Conservation (phyloP, 64 coral and sea anemone species). For the Exaiptasia diaphana region DNA sequence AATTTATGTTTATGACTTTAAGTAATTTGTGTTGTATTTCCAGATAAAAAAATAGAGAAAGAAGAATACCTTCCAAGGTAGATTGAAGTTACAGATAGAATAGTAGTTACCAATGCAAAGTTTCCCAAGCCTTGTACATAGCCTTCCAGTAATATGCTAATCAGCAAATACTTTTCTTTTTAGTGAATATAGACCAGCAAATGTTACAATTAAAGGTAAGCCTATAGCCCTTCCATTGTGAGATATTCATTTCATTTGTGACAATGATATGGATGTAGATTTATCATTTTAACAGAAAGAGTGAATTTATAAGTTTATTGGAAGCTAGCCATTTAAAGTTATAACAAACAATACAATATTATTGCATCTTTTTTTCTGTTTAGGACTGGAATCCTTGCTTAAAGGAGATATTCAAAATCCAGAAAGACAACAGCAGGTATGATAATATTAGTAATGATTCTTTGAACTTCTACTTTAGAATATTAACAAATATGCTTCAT, state of each 20-base stretch:
- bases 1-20: too few species aligned
- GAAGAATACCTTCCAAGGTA: too few species aligned
- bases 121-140: too few species aligned
- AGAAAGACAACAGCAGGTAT: neutral
- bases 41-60: neutral
- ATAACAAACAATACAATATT: neutral
- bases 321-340: neutral
- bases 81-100: neutral
- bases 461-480: too few species aligned
- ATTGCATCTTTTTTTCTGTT: neutral
- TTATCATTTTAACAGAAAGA: neutral
- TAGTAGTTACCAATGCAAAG: too few species aligned
- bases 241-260: neutral
- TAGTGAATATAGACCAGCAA: slow-evolving; percentile 76
- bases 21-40: neutral
- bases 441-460: too few species aligned
- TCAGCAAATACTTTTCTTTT: too few species aligned
- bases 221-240: neutral
- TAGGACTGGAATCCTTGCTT: slow-evolving; percentile 70
- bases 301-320: neutral
- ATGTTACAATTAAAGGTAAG: slow-evolving; percentile 63
- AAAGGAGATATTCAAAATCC: slow-evolving; percentile 58
- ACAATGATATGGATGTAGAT: neutral
- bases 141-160: too few species aligned
- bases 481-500: neutral